Evolutionary conservation across 2,797 vertebrate species (phyloP).

Genomic region (Emydoidea blandingii): DNA sequence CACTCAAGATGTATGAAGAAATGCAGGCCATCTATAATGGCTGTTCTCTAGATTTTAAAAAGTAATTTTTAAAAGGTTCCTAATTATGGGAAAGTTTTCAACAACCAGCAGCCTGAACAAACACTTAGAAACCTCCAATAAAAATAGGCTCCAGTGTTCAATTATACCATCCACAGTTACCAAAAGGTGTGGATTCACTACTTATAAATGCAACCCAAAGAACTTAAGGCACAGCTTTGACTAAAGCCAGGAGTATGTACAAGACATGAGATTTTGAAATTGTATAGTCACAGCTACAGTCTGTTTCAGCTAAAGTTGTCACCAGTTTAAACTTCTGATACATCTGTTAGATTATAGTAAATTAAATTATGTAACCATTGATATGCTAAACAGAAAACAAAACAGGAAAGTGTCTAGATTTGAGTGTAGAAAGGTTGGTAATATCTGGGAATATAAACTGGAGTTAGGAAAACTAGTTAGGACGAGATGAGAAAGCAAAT

Average conservation of each 20-base stretch:
- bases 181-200: conserved; percentile 44
- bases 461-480: not conserved
- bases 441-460: not conserved
- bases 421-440: conserved; percentile 5
- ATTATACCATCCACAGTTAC: conserved; percentile 46
- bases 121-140: conserved; percentile 1
- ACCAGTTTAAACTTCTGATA: conserved; percentile 53
- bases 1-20: not conserved
- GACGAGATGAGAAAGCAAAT: conserved; percentile 8
- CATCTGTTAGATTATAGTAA: conserved; percentile 47
- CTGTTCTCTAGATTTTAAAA: not conserved
- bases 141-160: conserved; percentile 31
- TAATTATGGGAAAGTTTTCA: not conserved
- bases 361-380: conserved; percentile 31
- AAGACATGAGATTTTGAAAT: not conserved
- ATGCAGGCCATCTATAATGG: not conserved
- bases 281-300: conserved; percentile 5
- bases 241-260: conserved; percentile 16
- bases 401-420: not conserved
- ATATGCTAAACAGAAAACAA: conserved; percentile 46
- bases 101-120: not conserved
- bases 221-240: conserved; percentile 22
- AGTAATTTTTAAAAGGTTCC: too few relatives aligned
- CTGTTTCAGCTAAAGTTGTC: conserved; percentile 4
- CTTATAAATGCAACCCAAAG: conserved; percentile 38